Base-by-base conservation (phyloP, 2,888 invertebrate genomes). In the Anorthoa munda region DNA sequence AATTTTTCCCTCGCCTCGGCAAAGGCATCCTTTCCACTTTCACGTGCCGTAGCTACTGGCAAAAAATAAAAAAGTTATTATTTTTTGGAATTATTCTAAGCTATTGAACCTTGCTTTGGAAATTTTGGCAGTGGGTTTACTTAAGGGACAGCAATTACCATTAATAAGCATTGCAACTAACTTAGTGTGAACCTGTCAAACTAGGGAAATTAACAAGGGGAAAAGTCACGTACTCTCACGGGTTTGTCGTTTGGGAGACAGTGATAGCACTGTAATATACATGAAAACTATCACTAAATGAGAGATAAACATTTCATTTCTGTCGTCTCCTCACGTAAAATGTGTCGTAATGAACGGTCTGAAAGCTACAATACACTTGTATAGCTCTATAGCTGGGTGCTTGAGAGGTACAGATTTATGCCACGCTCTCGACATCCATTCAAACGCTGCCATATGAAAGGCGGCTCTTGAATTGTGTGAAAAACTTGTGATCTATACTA, bases 251-350 rank as follows among this genome's bases (percentile, higher is more conserved):
- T 56, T 60, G 66, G 66, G 61, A 69, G 82, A 84, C 84, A 81
- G 81, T 66, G 78, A 76, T 74, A 64, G 18, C 56, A 59, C 51
- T 76, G 46, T 65, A 75, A 77, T 61, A 61, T 64, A 79, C 46
- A 65, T 59, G 55, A 80, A 81, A 86, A 84, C 85, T 85, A 87
- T 87, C 85, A 86, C 85, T 81, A 89, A 90, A 88, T 87, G 83
- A 86, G 83, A 85, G 71, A 77, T 84, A 81, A 86, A 85, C 73
- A 79, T 81, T 83, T 84, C 63, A 77, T 67, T 79, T 72, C 77
- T 60, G 68, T 72, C 79, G 82, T 75, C 79, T 73, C 2, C 51
- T 50, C 53, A 48, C 79, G 76, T 86, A 84, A 86, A 86, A 73
- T 21, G 67, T 73, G 66, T 72, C 69, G 64, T 84, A 78, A 77